Percentiles rank a stretch among this genome's conserved stretches.
phyloP scores from a whole-genome alignment of 1,140 invertebrate genomes.

The Bilobella aurantiaca region DNA sequence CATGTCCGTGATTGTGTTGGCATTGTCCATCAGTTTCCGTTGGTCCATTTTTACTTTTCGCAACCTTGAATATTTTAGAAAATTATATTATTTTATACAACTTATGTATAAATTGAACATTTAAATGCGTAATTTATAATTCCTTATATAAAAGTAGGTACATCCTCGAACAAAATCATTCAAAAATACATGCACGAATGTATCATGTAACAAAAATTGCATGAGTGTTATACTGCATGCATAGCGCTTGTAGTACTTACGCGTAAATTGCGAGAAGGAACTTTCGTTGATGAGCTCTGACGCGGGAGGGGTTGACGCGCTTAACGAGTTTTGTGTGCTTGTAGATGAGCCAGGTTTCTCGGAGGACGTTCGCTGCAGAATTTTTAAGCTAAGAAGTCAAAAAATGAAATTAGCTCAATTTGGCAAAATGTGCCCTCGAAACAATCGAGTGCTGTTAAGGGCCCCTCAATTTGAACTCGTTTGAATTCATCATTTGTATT shows the following conservation, averaged over 20 bases:
- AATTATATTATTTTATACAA: background rate
- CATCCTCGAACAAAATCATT: no score
- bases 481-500: no score
- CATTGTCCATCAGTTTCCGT: conserved; percentile 97
- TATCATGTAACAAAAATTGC: no score
- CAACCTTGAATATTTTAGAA: conserved; percentile 56
- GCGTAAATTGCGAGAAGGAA: conserved; percentile 98
- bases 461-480: no score
- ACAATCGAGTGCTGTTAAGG: no score
- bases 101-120: background rate
- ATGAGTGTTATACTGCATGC: no score
- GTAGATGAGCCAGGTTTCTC: conserved; percentile 99
- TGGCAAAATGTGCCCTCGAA: background rate
- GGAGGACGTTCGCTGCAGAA: conserved; percentile 95
- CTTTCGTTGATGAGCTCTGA: conserved; percentile 96
- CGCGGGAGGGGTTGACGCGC: conserved; percentile 86
- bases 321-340: conserved; percentile 98
- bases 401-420: background rate
- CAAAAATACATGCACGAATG: no score
- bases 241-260: no score
- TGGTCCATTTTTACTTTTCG: conserved; percentile 99
- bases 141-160: no score
- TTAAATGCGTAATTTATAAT: no score
- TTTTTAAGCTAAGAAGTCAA: conserved; percentile 75
- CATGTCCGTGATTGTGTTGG: conserved; percentile 98